Evolutionary conservation across 2,888 invertebrate species (phyloP).

Genomic region (Drosophila ustulata): DNA sequence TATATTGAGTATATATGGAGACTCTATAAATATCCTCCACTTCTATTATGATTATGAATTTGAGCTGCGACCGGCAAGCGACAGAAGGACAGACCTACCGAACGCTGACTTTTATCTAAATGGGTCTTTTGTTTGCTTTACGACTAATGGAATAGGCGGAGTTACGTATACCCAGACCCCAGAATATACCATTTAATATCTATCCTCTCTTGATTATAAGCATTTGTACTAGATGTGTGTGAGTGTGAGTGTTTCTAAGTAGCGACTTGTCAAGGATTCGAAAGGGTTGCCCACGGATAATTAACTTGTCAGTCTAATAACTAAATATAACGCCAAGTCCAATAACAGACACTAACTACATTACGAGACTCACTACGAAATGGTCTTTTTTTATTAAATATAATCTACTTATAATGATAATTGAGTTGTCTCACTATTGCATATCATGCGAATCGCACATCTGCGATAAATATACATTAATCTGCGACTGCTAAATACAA

Average conservation of each 20-base stretch:
- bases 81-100: neutral
- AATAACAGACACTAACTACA: slow-evolving; percentile 8
- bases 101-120: slow-evolving; percentile 71
- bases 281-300: slow-evolving; percentile 46
- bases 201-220: slow-evolving; percentile 44
- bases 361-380: neutral
- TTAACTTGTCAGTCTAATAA: slow-evolving; percentile 67
- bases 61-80: slow-evolving; percentile 26
- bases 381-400: neutral
- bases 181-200: slow-evolving; percentile 30
- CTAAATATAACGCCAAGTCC: slow-evolving; percentile 23
- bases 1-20: slow-evolving; percentile 8
- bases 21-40: slow-evolving; percentile 48
- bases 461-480: no score
- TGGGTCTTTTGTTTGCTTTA: slow-evolving; percentile 72
- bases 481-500: no score
- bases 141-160: slow-evolving; percentile 72
- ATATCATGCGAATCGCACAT: no score
- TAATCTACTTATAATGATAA: neutral
- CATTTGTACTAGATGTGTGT: slow-evolving; percentile 24
- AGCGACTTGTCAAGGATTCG: slow-evolving; percentile 13
- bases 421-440: neutral
- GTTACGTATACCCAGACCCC: slow-evolving; percentile 26
- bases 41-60: slow-evolving; percentile 73
- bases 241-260: neutral